Conservation (phyloP, 2,113 vertebrate species). For the Corvus moneduloides region DNA sequence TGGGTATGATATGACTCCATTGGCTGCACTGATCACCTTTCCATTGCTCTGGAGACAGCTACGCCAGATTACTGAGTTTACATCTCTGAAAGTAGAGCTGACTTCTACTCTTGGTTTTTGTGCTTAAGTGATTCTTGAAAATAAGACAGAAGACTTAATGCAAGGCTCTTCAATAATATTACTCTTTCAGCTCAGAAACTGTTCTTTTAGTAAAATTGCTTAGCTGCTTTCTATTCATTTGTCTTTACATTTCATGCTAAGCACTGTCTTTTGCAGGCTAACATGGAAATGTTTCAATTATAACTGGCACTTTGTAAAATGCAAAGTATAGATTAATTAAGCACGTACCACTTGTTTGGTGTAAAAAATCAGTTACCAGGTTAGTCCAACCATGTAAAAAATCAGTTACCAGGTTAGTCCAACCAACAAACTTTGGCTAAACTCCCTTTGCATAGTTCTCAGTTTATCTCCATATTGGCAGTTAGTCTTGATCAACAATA, state of each 20-base stretch:
- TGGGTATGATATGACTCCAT: not conserved
- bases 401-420: not conserved
- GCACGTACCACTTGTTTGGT: rapidly evolving
- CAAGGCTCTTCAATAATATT: not conserved
- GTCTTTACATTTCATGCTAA: not conserved
- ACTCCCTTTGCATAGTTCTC: not conserved
- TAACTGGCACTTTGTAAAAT: not conserved
- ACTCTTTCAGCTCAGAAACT: not conserved
- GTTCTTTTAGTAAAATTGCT: not conserved
- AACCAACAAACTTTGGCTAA: not conserved
- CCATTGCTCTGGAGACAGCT: not conserved
- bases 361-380: not conserved
- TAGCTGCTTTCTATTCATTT: not conserved
- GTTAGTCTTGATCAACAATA: not conserved
- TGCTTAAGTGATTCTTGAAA: not conserved
- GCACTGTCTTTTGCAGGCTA: not conserved
- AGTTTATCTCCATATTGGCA: not conserved
- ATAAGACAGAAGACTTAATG: not conserved
- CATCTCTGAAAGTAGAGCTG: not conserved
- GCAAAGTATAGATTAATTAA: not conserved
- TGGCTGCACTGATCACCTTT: not conserved
- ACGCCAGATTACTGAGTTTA: not conserved
- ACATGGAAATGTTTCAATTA: not conserved
- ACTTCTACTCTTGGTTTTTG: not conserved
- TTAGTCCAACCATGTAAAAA: not conserved